These are phyloP conservation scores for Toxonevra muliebris DNA, from an alignment of 2,888 invertebrate genomes.

Conservation along the genomic window DNA sequence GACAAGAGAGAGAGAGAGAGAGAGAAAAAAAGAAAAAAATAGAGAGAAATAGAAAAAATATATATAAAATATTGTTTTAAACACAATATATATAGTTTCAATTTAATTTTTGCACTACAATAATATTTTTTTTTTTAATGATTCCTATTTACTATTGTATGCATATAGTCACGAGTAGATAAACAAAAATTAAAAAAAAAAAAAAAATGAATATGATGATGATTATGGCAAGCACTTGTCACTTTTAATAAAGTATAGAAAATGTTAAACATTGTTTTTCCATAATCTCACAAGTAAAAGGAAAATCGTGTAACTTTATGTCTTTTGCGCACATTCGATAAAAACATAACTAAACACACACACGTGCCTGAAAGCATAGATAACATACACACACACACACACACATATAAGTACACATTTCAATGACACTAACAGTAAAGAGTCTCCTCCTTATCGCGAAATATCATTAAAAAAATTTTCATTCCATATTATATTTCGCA, in stretches of 20 bases:
- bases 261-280: constrained; percentile 39
- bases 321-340: background rate
- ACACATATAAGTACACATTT: background rate
- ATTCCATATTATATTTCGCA: too few species aligned
- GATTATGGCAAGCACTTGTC: background rate
- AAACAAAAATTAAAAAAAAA: too few species aligned
- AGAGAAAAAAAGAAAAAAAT: background rate
- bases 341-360: too few species aligned
- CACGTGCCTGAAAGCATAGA: too few species aligned
- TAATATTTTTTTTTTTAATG: background rate
- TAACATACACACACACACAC: background rate
- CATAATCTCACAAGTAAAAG: constrained; percentile 40
- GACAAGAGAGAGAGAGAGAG: constrained; percentile 6
- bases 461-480: too few species aligned
- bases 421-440: background rate
- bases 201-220: background rate
- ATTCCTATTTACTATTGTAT: background rate
- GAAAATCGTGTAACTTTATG: constrained; percentile 35
- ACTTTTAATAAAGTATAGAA: background rate
- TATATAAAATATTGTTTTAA: background rate
- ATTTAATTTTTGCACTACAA: background rate
- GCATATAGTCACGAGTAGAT: background rate
- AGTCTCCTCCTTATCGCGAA: too few species aligned
- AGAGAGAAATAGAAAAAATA: constrained; percentile 4
- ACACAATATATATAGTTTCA: constrained; percentile 1